These are phyloP conservation scores for Bufo gargarizans DNA, from an alignment of 2,113 vertebrate genomes.

Conservation along the genomic window DNA sequence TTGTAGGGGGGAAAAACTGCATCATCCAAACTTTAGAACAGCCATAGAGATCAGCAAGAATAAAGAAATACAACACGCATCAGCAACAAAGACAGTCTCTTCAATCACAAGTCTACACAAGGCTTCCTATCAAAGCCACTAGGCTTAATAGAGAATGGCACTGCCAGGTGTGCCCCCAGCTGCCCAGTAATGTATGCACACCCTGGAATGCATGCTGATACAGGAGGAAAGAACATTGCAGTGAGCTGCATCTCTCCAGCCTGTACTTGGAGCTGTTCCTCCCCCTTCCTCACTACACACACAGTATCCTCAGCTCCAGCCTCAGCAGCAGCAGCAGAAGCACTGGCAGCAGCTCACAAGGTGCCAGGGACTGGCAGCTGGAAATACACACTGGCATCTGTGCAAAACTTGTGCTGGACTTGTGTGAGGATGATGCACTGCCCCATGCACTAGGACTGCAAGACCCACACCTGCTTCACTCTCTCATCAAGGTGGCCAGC, in stretches of 20 bases:
- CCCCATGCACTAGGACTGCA: background rate
- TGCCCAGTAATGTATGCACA: background rate
- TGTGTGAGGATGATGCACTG: background rate
- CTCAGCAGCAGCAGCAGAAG: background rate
- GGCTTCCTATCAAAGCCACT: background rate
- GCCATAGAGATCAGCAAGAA: background rate
- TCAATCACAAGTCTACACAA: background rate
- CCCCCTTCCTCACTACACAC: conserved; percentile 48
- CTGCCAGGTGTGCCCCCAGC: conserved; percentile 5
- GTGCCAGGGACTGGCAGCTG: conserved; percentile 1
- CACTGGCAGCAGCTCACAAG: background rate
- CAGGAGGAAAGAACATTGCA: conserved; percentile 24
- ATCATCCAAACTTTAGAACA: background rate
- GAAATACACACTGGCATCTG: background rate
- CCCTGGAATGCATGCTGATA: background rate
- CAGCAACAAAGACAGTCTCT: too few relatives aligned
- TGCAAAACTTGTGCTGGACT: conserved; percentile 38
- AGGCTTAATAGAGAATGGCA: background rate
- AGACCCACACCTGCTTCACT: background rate
- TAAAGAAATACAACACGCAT: background rate
- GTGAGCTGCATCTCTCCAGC: conserved; percentile 29
- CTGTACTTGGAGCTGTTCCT: conserved; percentile 26
- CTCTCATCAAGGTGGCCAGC: conserved; percentile 6
- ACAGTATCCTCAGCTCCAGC: background rate
- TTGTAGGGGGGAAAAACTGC: background rate